Evolutionary conservation across 2,888 invertebrate genomes (phyloP).

Genomic region (Microplitis deprimator): DNA sequence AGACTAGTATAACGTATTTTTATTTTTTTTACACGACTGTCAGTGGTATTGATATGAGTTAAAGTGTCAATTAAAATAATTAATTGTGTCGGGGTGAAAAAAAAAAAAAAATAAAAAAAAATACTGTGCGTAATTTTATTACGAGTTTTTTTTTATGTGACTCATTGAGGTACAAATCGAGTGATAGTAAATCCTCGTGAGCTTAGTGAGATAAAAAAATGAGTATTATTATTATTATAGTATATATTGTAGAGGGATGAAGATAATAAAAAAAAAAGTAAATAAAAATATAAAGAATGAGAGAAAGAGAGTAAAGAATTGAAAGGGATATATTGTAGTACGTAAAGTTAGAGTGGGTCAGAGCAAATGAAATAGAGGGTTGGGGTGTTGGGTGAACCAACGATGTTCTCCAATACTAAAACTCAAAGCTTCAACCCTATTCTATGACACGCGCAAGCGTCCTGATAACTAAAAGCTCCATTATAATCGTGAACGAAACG

Average conservation of each 20-base stretch:
- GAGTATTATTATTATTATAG: background rate
- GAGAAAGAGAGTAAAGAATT: background rate
- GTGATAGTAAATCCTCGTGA: conserved; percentile 7
- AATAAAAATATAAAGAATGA: background rate
- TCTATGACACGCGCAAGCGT: conserved; percentile 52
- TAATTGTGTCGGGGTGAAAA: background rate
- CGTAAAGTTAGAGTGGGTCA: background rate
- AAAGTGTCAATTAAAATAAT: background rate
- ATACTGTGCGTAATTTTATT: background rate
- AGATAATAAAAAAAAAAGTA: background rate
- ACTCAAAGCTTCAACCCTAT: conserved; percentile 17
- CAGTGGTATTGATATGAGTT: background rate
- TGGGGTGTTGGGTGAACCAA: conserved; percentile 10
- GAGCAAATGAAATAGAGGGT: background rate
- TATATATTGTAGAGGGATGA: background rate
- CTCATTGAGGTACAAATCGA: background rate
- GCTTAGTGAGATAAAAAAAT: background rate
- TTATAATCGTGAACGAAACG: conserved; percentile 52
- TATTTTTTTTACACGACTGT: no score
- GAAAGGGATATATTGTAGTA: background rate
- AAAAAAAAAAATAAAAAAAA: background rate
- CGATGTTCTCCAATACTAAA: conserved; percentile 40
- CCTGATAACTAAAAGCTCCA: conserved; percentile 55
- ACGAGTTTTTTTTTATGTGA: background rate
- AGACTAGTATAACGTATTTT: no score